These are phyloP conservation scores for Philereme vetulata DNA, from an alignment of 2,888 invertebrate genomes.

Conservation along the genomic window DNA sequence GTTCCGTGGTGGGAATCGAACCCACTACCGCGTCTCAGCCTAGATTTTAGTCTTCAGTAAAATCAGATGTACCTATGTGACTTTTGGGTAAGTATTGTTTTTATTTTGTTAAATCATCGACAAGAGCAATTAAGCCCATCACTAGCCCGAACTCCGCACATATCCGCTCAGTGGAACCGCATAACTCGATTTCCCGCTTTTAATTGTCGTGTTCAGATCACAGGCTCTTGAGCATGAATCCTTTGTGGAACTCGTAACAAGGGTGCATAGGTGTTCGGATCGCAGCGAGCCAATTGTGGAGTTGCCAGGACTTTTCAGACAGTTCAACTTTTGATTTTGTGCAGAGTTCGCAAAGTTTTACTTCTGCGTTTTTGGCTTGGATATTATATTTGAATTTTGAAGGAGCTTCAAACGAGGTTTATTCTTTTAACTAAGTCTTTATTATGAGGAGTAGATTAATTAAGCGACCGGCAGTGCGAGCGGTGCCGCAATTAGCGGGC, in stretches of 20 bases:
- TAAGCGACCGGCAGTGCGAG: no score
- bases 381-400: no score
- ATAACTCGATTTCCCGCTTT: conserved; percentile 31
- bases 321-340: conserved; percentile 24
- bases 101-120: no score
- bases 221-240: conserved; percentile 27
- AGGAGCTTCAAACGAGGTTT: no score
- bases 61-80: no score
- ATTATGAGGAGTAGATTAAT: no score
- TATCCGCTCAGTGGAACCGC: conserved; percentile 16
- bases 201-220: conserved; percentile 35
- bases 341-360: conserved; percentile 4
- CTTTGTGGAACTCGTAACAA: conserved; percentile 34
- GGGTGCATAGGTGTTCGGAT: conserved; percentile 26
- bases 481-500: no score
- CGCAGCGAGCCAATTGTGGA: conserved; percentile 26
- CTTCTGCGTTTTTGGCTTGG: neutral
- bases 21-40: no score
- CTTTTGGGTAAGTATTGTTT: no score
- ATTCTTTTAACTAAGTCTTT: no score
- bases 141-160: conserved; percentile 12
- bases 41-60: no score
- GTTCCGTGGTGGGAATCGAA: no score
- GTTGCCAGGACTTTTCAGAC: conserved; percentile 20
- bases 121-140: neutral